Conservation (phyloP, 2,113 vertebrate genomes). For the Tragelaphus buxtoni region DNA sequence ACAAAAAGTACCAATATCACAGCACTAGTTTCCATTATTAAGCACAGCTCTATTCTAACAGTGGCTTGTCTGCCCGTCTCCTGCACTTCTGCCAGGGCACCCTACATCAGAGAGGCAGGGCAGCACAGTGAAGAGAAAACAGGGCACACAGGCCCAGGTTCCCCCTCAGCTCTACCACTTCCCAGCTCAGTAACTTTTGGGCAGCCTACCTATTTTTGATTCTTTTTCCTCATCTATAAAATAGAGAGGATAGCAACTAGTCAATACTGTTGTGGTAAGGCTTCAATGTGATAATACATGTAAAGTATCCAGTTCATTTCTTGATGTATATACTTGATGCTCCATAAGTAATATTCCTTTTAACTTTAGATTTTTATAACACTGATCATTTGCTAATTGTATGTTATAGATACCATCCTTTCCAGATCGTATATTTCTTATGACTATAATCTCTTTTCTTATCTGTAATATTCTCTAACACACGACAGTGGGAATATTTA, state of each 20-base stretch:
- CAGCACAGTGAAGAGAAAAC: background rate
- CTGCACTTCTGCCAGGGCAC: background rate
- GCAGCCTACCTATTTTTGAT: background rate
- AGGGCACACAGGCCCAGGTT: background rate
- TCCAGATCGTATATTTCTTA: background rate
- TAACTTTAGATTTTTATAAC: background rate
- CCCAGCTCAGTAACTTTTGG: background rate
- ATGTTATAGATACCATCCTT: background rate
- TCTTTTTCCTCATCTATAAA: slow-evolving; percentile 17
- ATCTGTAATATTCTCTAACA: background rate
- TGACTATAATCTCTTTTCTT: background rate
- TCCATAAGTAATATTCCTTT: background rate
- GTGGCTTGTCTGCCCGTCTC: background rate
- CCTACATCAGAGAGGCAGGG: background rate
- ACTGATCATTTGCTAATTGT: background rate
- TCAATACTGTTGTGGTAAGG: background rate
- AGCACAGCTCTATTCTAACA: slow-evolving; percentile 3
- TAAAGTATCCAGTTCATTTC: background rate
- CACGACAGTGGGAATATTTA: background rate
- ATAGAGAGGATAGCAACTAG: background rate
- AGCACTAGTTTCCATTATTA: background rate
- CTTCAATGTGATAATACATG: background rate
- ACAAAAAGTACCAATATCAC: slow-evolving; percentile 3
- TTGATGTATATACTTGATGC: background rate
- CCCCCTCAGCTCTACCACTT: background rate